Conservation (phyloP, 2,113 vertebrate species). For the Addax nasomaculatus region DNA sequence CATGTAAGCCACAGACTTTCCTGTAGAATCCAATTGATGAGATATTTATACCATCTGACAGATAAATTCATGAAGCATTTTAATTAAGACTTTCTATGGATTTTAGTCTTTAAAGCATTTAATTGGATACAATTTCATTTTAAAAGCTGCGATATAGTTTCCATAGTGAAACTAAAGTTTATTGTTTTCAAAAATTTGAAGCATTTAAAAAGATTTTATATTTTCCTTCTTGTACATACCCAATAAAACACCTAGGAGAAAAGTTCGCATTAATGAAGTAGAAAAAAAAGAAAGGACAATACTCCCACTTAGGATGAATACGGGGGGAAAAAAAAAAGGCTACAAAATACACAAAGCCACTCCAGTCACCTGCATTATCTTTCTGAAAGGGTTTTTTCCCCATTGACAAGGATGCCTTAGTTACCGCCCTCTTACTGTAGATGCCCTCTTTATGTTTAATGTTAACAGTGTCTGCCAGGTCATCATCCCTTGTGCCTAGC, state of each 20-base stretch:
- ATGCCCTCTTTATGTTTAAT: constrained; percentile 79
- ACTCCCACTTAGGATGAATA: constrained; percentile 15
- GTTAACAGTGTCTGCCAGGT: constrained; percentile 51
- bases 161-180: constrained; percentile 30
- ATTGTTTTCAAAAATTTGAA: not conserved
- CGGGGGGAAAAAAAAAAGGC: not conserved
- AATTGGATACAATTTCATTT: not conserved
- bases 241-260: not conserved
- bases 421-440: constrained; percentile 79
- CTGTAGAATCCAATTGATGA: not conserved
- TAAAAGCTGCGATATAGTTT: not conserved
- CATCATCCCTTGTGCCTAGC: constrained; percentile 71
- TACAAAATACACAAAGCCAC: not conserved
- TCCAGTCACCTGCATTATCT: constrained; percentile 61
- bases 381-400: not conserved
- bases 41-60: not conserved
- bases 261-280: not conserved
- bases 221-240: not conserved
- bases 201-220: constrained; percentile 2
- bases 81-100: constrained; percentile 19
- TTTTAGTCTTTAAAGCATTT: constrained; percentile 13
- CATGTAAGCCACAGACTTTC: not conserved
- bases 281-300: constrained; percentile 14
- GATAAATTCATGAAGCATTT: constrained; percentile 16
- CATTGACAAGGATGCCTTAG: constrained; percentile 50